Percentiles rank a stretch among this genome's conserved stretches.
These are phyloP conservation scores for Machaerirhynchus nigripectus DNA, from an alignment of 2,113 vertebrate genomes.

Conservation along the genomic window DNA sequence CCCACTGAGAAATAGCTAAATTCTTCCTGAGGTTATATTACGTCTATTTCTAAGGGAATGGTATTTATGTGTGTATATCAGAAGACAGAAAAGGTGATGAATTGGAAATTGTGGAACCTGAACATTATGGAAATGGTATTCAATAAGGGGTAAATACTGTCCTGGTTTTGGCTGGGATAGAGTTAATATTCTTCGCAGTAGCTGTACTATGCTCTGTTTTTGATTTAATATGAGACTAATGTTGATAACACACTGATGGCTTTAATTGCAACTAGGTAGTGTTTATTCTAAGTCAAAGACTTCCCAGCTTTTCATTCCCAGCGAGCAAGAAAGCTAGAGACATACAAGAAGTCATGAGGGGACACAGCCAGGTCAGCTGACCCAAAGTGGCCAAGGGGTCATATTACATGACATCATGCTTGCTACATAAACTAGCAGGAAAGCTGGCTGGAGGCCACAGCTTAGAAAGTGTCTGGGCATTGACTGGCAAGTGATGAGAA, in stretches of 20 bases:
- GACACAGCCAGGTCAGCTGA: not conserved
- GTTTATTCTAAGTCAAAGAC: not conserved
- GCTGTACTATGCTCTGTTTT: not conserved
- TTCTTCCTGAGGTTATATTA: not conserved
- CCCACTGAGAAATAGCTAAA: not conserved
- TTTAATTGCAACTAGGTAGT: not conserved
- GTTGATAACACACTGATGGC: not conserved
- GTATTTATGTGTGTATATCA: not conserved
- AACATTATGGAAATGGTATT: not conserved
- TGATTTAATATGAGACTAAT: not conserved
- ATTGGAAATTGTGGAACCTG: not conserved
- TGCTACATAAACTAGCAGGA: not conserved
- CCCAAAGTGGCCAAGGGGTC: not conserved
- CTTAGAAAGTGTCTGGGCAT: not conserved
- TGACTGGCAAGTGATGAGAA: fast-evolving
- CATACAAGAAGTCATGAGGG: not conserved
- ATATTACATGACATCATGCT: not conserved
- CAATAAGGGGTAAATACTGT: not conserved
- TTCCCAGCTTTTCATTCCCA: not conserved
- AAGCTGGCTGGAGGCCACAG: not conserved
- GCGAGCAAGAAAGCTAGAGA: not conserved
- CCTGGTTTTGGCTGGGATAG: not conserved
- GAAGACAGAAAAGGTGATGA: not conserved
- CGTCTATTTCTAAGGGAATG: not conserved
- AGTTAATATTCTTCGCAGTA: not conserved